Evolutionary conservation across 2,113 vertebrate species (phyloP).

Genomic region (Lepus europaeus): DNA sequence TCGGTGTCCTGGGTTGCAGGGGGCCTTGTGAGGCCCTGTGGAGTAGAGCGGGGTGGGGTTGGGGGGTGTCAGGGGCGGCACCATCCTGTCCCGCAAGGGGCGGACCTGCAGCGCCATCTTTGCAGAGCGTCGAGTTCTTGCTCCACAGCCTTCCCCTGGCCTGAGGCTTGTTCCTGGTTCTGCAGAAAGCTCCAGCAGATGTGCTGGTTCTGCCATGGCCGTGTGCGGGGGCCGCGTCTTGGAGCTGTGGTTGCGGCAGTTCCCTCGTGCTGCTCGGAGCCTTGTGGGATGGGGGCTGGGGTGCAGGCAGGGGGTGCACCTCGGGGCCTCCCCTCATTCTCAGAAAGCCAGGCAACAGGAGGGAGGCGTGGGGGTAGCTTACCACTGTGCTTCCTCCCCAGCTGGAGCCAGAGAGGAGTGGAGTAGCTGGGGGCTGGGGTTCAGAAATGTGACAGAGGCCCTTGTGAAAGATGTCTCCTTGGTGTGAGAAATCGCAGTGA

Average conservation of each 20-base stretch:
- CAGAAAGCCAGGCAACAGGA: neutral
- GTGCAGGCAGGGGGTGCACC: neutral
- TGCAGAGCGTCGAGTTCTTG: neutral
- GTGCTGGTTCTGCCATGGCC: neutral
- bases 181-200: too few species aligned
- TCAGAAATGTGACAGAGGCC: neutral
- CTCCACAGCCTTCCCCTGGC: neutral
- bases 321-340: neutral
- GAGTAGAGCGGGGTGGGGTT: too few species aligned
- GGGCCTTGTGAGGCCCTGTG: too few species aligned
- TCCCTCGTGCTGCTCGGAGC: neutral
- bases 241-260: neutral
- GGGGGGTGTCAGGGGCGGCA: neutral
- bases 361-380: too few species aligned
- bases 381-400: neutral
- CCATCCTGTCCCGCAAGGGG: fast-evolving
- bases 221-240: neutral
- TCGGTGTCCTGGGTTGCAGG: neutral
- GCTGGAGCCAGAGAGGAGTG: neutral
- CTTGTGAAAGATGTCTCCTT: neutral
- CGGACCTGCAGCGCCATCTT: neutral
- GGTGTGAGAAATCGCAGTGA: neutral
- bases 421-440: neutral
- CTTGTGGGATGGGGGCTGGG: fast-evolving
- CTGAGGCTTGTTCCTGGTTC: neutral